Evolutionary conservation across 2,113 vertebrate species (phyloP).

Genomic region (Silurus glanis): DNA sequence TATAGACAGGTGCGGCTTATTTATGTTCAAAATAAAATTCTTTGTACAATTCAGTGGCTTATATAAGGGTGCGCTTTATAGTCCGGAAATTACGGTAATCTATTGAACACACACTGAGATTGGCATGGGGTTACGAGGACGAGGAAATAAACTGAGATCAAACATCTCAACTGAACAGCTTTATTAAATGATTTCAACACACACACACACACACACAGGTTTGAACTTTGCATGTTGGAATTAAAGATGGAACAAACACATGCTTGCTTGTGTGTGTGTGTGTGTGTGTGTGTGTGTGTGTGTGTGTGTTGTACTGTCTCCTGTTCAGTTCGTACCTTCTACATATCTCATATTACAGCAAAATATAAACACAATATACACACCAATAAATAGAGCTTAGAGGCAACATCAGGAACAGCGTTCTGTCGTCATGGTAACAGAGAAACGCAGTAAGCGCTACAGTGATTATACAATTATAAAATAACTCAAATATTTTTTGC

Average conservation of each 20-base stretch:
- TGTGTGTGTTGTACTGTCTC: not conserved
- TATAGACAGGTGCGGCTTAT: no score
- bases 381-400: conserved; percentile 25
- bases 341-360: not conserved
- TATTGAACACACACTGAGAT: not conserved
- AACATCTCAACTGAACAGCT: not conserved
- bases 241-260: not conserved
- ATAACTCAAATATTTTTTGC: not conserved
- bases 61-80: not conserved
- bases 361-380: conserved; percentile 13
- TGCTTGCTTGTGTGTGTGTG: conserved; percentile 3
- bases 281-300: conserved; percentile 16
- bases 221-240: not conserved
- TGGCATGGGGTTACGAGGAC: not conserved
- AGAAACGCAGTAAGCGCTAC: not conserved
- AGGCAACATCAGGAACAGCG: not conserved
- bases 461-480: not conserved
- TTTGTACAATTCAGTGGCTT: no score
- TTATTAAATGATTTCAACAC: conserved; percentile 5
- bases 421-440: conserved; percentile 23
- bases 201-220: not conserved
- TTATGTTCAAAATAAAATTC: no score
- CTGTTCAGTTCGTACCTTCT: not conserved
- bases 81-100: no score
- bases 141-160: not conserved